phyloP scores from a whole-genome alignment of 2,113 vertebrate species.

The Clarias gariepinus region DNA sequence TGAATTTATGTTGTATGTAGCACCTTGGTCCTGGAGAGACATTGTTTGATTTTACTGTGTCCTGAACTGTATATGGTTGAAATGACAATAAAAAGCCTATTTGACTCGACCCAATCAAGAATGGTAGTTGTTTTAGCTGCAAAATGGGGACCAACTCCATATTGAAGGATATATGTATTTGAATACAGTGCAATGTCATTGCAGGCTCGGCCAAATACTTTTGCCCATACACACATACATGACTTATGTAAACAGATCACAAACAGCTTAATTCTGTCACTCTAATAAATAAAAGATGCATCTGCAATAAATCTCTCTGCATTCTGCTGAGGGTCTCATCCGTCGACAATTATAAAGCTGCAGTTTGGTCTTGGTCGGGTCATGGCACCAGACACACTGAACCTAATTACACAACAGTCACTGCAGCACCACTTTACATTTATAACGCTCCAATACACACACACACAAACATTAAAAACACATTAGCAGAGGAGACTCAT shows the following conservation, averaged over 20 bases:
- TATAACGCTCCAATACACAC: slow-evolving; percentile 11
- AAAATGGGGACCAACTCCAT: too few relatives aligned
- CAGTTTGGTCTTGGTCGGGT: slow-evolving; percentile 6
- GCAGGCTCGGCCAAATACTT: too few relatives aligned
- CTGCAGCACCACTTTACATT: slow-evolving; percentile 14
- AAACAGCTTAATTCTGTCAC: neutral
- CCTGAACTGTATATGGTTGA: too few relatives aligned
- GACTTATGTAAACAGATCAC: neutral
- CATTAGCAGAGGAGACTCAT: neutral
- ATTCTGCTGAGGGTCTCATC: slow-evolving; percentile 12
- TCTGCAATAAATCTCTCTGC: neutral
- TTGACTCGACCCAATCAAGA: too few relatives aligned
- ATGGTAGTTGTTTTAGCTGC: too few relatives aligned
- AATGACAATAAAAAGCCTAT: too few relatives aligned
- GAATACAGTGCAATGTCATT: too few relatives aligned
- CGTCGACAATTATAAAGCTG: slow-evolving; percentile 31
- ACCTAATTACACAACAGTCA: slow-evolving; percentile 37
- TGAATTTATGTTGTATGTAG: too few relatives aligned
- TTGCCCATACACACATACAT: too few relatives aligned
- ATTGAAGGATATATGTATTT: too few relatives aligned
- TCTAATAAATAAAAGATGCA: slow-evolving; percentile 4
- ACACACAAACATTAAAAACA: neutral
- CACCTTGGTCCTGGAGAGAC: too few relatives aligned
- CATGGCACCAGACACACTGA: slow-evolving; percentile 15
- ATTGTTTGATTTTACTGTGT: too few relatives aligned